Evolutionary conservation across 1,140 invertebrate species (phyloP).

Genomic region (Zaprionus taronus): DNA sequence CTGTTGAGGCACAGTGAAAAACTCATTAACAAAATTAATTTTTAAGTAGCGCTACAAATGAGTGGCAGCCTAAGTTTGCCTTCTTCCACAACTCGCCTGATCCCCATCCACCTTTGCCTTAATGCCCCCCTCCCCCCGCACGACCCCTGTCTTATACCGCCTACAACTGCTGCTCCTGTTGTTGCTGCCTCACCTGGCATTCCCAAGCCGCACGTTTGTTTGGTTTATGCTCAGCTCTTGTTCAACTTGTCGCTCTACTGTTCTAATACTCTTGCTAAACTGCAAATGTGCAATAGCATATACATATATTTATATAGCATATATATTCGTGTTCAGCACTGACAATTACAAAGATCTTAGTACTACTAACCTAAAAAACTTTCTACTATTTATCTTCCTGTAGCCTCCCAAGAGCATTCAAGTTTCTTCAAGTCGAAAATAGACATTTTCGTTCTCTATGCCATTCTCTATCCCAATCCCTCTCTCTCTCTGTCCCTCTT

Average conservation of each 20-base stretch:
- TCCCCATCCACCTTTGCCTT: background rate
- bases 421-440: background rate
- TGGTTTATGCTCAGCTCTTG: conserved; percentile 34
- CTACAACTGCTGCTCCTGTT: too few relatives aligned
- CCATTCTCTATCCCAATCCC: too few relatives aligned
- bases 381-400: too few relatives aligned
- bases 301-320: background rate
- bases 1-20: conserved; percentile 61
- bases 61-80: conserved; percentile 71
- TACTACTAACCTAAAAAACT: background rate
- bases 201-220: conserved; percentile 57
- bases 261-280: background rate
- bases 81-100: background rate
- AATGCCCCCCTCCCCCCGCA: background rate
- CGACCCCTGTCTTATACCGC: background rate
- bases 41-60: conserved; percentile 77
- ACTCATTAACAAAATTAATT: conserved; percentile 83
- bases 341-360: background rate
- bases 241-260: conserved; percentile 7
- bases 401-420: background rate
- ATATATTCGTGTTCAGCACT: background rate
- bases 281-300: background rate
- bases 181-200: conserved; percentile 34
- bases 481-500: background rate
- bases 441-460: background rate